Evolutionary conservation across 2,113 vertebrate genomes (phyloP).

Genomic region (Sclerurus mexicanus): DNA sequence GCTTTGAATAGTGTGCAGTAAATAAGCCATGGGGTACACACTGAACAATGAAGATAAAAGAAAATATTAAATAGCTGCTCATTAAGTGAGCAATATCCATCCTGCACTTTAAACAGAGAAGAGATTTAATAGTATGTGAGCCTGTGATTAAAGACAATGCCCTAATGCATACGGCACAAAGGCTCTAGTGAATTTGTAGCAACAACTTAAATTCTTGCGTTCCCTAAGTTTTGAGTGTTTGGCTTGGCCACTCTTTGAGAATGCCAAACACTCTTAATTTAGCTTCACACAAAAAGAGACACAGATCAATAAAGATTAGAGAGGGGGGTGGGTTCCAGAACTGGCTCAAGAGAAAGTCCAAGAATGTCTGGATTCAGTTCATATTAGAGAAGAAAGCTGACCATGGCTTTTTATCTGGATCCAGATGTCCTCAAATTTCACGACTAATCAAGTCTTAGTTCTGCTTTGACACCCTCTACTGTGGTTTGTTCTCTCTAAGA

Average conservation of each 20-base stretch:
- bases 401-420: constrained; percentile 1
- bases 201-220: background rate
- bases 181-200: background rate
- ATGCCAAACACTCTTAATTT: background rate
- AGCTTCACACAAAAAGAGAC: background rate
- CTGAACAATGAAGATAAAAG: constrained; percentile 56
- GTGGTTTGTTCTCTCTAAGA: background rate
- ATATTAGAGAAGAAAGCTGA: background rate
- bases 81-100: constrained; percentile 21
- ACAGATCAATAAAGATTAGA: constrained; percentile 12
- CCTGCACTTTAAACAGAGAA: background rate
- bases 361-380: background rate
- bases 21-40: constrained; percentile 38
- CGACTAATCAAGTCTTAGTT: background rate
- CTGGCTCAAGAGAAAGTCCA: background rate
- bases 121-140: background rate
- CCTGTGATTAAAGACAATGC: background rate
- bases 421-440: constrained; percentile 12
- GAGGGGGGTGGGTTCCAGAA: background rate
- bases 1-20: constrained; percentile 40
- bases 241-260: background rate
- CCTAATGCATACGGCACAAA: background rate
- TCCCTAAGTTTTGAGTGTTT: background rate
- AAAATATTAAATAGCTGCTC: constrained; percentile 44
- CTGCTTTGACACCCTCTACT: background rate